A percentile compares a stretch with the other conserved stretches of the same genome.
Conservation (phyloP, 2,888 invertebrate genomes). For the Fissipunctia ypsillon region DNA sequence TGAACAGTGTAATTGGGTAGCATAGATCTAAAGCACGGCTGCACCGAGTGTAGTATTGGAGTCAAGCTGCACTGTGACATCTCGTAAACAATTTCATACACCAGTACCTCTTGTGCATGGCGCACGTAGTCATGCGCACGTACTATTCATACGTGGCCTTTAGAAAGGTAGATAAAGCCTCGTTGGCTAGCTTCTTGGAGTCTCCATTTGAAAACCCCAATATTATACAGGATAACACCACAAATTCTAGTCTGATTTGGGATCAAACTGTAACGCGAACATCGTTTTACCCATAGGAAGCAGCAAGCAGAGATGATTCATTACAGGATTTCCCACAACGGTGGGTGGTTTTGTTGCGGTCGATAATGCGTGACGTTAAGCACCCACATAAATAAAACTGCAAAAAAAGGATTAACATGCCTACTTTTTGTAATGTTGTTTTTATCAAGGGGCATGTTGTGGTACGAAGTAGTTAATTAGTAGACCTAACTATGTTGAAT, state of each 20-base stretch:
- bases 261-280: constrained; percentile 33
- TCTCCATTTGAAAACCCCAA: neutral
- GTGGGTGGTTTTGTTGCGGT: constrained; percentile 46
- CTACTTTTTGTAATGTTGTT: constrained; percentile 13
- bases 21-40: constrained; percentile 1
- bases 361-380: constrained; percentile 54
- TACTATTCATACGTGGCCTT: constrained; percentile 3
- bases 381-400: constrained; percentile 40
- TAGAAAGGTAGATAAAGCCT: neutral
- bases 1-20: constrained; percentile 31
- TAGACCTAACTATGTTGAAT: neutral
- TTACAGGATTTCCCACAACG: constrained; percentile 61
- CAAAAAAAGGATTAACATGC: constrained; percentile 39
- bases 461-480: neutral
- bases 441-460: constrained; percentile 19
- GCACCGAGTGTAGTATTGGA: constrained; percentile 19
- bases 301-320: constrained; percentile 54
- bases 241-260: constrained; percentile 32
- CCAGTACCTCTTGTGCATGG: constrained; percentile 20
- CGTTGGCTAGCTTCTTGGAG: neutral
- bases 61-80: constrained; percentile 10
- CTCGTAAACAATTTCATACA: constrained; percentile 41
- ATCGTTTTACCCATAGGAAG: constrained; percentile 30
- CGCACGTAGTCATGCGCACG: constrained; percentile 18
- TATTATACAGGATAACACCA: constrained; percentile 17